phyloP scores from a whole-genome alignment of 2,888 invertebrate genomes.

The Phania funesta region DNA sequence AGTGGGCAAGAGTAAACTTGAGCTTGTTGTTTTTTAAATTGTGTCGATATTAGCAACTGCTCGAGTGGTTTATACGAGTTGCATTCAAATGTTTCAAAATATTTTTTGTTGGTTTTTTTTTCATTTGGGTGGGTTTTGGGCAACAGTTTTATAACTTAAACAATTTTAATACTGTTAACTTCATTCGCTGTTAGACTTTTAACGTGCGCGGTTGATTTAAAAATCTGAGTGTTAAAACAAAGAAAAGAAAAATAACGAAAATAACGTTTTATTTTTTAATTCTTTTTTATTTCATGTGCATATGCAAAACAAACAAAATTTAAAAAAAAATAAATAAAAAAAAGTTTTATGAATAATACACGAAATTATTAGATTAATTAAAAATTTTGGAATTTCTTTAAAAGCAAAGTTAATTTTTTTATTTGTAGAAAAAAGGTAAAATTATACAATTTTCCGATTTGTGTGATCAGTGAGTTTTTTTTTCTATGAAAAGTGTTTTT shows the following conservation, averaged over 20 bases:
- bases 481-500: not conserved
- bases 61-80: conserved; percentile 17
- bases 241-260: not conserved
- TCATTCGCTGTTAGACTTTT: conserved; percentile 52
- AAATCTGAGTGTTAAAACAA: not conserved
- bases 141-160: conserved; percentile 61
- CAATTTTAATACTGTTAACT: conserved; percentile 50
- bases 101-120: conserved; percentile 21
- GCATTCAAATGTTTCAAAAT: not conserved
- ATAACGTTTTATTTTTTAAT: not conserved
- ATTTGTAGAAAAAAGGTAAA: not conserved
- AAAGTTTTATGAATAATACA: too few relatives aligned
- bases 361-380: too few relatives aligned
- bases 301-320: too few relatives aligned
- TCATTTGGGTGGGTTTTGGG: conserved; percentile 25
- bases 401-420: not conserved
- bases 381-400: too few relatives aligned
- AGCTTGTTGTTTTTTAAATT: not conserved
- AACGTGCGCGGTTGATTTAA: conserved; percentile 51
- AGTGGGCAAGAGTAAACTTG: conserved; percentile 1
- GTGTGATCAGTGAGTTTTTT: not conserved
- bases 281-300: not conserved
- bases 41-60: conserved; percentile 15
- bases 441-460: not conserved
- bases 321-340: too few relatives aligned